Conservation (phyloP, 2,797 vertebrate species). For the Micromesistius poutassou region DNA sequence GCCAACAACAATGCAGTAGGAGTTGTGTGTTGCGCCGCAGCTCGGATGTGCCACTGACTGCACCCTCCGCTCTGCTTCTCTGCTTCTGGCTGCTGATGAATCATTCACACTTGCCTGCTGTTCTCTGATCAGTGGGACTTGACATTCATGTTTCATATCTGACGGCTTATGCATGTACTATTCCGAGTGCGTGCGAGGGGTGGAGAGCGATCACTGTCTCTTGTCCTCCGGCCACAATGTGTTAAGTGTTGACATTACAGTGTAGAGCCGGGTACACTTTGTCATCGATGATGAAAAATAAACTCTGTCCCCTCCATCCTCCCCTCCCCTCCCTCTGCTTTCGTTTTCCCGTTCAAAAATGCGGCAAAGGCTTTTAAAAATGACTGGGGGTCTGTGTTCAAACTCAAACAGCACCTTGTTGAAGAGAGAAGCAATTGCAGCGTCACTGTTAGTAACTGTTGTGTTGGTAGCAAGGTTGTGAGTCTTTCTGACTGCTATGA, state of each 20-base stretch:
- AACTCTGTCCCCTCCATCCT: neutral
- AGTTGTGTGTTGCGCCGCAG: too few relatives aligned
- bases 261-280: neutral
- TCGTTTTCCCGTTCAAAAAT: neutral
- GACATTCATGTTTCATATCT: neutral
- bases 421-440: neutral
- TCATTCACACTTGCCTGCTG: neutral
- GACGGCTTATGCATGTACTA: neutral
- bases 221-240: neutral
- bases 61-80: neutral
- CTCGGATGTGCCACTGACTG: too few relatives aligned
- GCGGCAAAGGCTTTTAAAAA: neutral
- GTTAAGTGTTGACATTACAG: neutral
- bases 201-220: neutral
- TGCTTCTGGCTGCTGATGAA: neutral
- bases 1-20: too few relatives aligned
- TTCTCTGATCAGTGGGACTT: neutral
- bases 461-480: neutral
- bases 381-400: neutral
- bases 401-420: neutral
- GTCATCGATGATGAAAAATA: neutral
- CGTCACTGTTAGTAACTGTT: neutral
- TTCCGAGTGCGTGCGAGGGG: neutral
- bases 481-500: neutral
- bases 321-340: neutral